Percentiles rank a stretch among this genome's conserved stretches.
Evolutionary conservation across 2,888 invertebrate species (phyloP).

Genomic region (Dicycla oo): DNA sequence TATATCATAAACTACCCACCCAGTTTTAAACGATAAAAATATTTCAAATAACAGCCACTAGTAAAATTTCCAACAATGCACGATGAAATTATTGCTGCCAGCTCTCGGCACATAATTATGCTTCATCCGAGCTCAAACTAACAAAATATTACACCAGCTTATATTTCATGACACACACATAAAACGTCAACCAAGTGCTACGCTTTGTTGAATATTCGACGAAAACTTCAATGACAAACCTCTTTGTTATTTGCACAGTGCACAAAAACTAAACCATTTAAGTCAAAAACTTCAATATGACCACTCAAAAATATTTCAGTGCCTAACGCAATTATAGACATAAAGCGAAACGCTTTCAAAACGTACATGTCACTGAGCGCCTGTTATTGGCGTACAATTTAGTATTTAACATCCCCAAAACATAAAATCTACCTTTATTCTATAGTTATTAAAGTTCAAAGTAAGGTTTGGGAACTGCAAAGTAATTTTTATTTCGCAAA

Average conservation of each 20-base stretch:
- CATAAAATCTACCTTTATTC: slow-evolving; percentile 55
- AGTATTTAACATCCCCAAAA: slow-evolving; percentile 36
- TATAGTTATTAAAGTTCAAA: slow-evolving; percentile 54
- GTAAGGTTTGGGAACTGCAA: slow-evolving; percentile 52
- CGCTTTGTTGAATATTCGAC: slow-evolving; percentile 7
- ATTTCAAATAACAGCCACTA: slow-evolving; percentile 26
- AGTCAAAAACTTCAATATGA: slow-evolving; percentile 71
- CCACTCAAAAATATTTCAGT: slow-evolving; percentile 79
- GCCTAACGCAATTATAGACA: slow-evolving; percentile 79
- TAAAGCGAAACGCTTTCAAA: slow-evolving; percentile 77
- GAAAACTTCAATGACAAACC: slow-evolving; percentile 35
- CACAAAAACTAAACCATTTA: slow-evolving; percentile 56
- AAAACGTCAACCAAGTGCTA: slow-evolving; percentile 20
- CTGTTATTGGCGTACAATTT: slow-evolving; percentile 75
- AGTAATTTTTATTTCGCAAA: slow-evolving; percentile 71
- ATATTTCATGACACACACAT: slow-evolving; percentile 23
- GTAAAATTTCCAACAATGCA: slow-evolving; percentile 3
- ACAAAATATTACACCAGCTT: slow-evolving; percentile 26
- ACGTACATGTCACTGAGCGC: slow-evolving; percentile 78
- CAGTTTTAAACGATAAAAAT: not conserved
- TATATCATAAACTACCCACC: not conserved
- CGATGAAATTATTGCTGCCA: slow-evolving; percentile 6
- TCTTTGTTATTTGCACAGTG: slow-evolving; percentile 49
- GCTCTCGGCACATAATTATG: slow-evolving; percentile 20
- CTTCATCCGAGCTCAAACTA: slow-evolving; percentile 20